A percentile compares a stretch with the other conserved stretches of the same genome.
These are phyloP conservation scores for Epinotia nisella DNA, from an alignment of 2,888 invertebrate species.

Conservation along the genomic window DNA sequence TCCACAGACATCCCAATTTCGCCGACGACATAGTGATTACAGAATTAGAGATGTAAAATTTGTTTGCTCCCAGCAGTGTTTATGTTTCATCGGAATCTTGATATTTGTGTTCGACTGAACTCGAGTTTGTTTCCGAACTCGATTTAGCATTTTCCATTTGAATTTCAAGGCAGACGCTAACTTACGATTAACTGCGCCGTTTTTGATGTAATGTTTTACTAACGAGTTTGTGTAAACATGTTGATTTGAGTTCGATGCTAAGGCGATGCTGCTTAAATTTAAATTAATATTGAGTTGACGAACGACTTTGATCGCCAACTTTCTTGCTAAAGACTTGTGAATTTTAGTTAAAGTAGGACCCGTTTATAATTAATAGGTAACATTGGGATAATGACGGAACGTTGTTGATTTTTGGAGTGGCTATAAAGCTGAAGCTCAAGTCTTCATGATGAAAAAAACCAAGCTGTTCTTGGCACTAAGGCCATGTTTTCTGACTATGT, in stretches of 20 bases:
- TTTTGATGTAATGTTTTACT: slow-evolving; percentile 35
- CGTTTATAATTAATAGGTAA: not conserved
- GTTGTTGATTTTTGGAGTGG: not conserved
- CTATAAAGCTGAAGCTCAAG: too few relatives aligned
- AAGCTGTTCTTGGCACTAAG: too few relatives aligned
- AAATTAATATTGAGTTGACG: slow-evolving; percentile 26
- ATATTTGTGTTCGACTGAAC: slow-evolving; percentile 32
- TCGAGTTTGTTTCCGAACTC: slow-evolving; percentile 27
- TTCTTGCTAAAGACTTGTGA: not conserved
- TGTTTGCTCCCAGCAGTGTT: slow-evolving; percentile 29
- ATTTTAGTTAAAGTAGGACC: not conserved
- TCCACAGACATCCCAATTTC: not conserved
- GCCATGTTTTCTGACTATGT: too few relatives aligned
- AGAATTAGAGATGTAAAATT: slow-evolving; percentile 29
- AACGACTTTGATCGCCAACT: slow-evolving; percentile 1
- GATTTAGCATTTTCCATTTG: slow-evolving; percentile 36
- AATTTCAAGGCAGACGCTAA: slow-evolving; percentile 14
- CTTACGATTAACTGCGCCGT: slow-evolving; percentile 16
- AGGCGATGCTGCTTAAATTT: slow-evolving; percentile 18
- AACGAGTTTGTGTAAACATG: slow-evolving; percentile 21
- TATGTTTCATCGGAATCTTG: slow-evolving; percentile 34
- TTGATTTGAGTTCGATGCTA: slow-evolving; percentile 25
- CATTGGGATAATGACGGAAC: not conserved
- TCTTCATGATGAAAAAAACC: too few relatives aligned
- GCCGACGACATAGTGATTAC: slow-evolving; percentile 21